Evolutionary conservation across 2,113 vertebrate species (phyloP).

Genomic region (Poeciliopsis prolifica): DNA sequence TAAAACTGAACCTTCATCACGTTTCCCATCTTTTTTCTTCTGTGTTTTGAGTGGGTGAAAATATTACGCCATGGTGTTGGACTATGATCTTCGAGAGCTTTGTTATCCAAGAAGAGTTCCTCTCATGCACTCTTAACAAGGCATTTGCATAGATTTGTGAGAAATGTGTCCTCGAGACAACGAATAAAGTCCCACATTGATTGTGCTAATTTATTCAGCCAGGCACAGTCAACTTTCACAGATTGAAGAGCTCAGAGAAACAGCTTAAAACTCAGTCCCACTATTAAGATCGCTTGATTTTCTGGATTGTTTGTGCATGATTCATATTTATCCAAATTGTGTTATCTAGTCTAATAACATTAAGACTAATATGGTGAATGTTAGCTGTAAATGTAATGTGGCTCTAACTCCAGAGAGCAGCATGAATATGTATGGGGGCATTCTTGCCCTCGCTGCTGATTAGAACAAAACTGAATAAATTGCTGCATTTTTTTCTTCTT

Average conservation of each 20-base stretch:
- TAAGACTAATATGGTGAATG: slow-evolving; percentile 72
- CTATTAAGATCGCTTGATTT: slow-evolving; percentile 70
- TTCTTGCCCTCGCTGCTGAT: slow-evolving; percentile 66
- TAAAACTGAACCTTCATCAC: slow-evolving; percentile 1
- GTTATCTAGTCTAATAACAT: slow-evolving; percentile 73
- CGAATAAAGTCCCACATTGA: slow-evolving; percentile 70
- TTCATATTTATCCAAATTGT: slow-evolving; percentile 72
- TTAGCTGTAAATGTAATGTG: slow-evolving; percentile 60
- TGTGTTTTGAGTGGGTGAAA: slow-evolving; percentile 38
- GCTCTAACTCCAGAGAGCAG: slow-evolving; percentile 45
- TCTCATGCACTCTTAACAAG: slow-evolving; percentile 67
- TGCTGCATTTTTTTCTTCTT: slow-evolving; percentile 47
- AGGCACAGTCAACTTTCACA: slow-evolving; percentile 59
- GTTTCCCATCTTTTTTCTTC: slow-evolving; percentile 8
- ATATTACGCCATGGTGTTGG: slow-evolving; percentile 49
- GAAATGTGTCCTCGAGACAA: slow-evolving; percentile 65
- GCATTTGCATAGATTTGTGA: slow-evolving; percentile 71
- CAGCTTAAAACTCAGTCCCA: slow-evolving; percentile 63
- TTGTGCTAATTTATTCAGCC: slow-evolving; percentile 74
- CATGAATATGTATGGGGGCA: slow-evolving; percentile 77
- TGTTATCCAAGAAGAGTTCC: slow-evolving; percentile 61
- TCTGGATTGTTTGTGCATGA: slow-evolving; percentile 70
- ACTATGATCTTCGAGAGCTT: slow-evolving; percentile 63
- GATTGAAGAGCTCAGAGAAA: slow-evolving; percentile 71
- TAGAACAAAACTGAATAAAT: slow-evolving; percentile 73